Base-by-base conservation (phyloP, 1,140 invertebrate species). In the Heliconius himera region DNA sequence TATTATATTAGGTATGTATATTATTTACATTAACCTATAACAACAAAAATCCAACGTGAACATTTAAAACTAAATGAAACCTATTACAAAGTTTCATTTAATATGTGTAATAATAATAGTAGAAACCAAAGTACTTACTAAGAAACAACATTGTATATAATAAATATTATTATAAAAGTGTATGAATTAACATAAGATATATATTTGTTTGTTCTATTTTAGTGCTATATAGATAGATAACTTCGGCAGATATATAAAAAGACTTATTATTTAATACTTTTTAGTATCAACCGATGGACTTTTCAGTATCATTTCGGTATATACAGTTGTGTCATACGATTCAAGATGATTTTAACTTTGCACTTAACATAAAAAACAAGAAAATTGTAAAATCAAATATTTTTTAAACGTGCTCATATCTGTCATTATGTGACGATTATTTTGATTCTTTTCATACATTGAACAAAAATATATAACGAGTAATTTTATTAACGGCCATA, bases 1-100 rank as follows among this genome's bases (percentile, higher is more conserved):
- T 76, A 20, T n/a, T 76, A 74, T 13, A 26, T 66, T 22, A 66
- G 22, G 56, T 26, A 29, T 66, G 22, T 66, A 66, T 66, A 66
- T n/a, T 76, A 80, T 80, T 80, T 73, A 80, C 70, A 80, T 46
- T 75, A 70, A 70, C 49, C n/a, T 70, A 71, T 71, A 79, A 79
- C 66, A 54, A 79, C 54, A 56, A 56, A 54, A 56, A 56, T 3
- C 20, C 8, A 56, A 56, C 54, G 18, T n/a, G 54, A 56, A 56
- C 20, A 16, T 51, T 51, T 51, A 51, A 46, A 46, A 13, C 41
- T 0, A 46, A 46, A 46, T 46, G 41, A 46, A 46, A 46, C 11
- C 3, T 11, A 41, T 11, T 11, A n/a, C n/a, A n/a, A n/a, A 46
- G 41, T 46, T 46, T 46, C 41, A 46, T 46, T 46, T 46, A 46